Evolutionary conservation across 1,140 invertebrate species (phyloP).

Genomic region (Sesamia nonagrioides): DNA sequence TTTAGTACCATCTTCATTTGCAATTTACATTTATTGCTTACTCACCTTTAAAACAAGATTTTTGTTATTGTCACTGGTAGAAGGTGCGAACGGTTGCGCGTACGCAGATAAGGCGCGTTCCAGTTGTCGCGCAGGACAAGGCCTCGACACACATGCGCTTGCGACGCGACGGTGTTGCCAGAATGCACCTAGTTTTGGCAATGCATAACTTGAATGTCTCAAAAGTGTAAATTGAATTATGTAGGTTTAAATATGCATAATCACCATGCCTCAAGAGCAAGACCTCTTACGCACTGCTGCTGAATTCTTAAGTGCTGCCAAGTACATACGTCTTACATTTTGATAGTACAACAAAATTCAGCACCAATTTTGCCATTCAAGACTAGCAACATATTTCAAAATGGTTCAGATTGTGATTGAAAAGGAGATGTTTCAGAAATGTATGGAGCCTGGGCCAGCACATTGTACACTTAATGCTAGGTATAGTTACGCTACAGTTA

Average conservation of each 20-base stretch:
- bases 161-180: slow-evolving; percentile 35
- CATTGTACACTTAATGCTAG: too few species aligned
- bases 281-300: too few species aligned
- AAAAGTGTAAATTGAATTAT: not conserved
- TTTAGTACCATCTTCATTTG: slow-evolving; percentile 36
- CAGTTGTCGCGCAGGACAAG: slow-evolving; percentile 53
- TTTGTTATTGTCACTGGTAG: slow-evolving; percentile 15
- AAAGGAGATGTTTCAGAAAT: too few species aligned
- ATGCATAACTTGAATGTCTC: slow-evolving; percentile 6
- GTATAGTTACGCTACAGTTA: too few species aligned
- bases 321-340: too few species aligned
- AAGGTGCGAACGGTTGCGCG: slow-evolving; percentile 53
- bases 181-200: slow-evolving; percentile 35
- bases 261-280: too few species aligned
- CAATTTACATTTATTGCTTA: slow-evolving; percentile 51
- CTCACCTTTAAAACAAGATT: slow-evolving; percentile 39
- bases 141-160: slow-evolving; percentile 70
- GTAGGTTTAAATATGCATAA: not conserved
- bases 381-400: too few species aligned
- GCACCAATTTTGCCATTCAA: too few species aligned
- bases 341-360: too few species aligned
- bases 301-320: too few species aligned
- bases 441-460: too few species aligned
- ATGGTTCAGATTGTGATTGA: too few species aligned
- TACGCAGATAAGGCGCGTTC: slow-evolving; percentile 55